Percentiles rank a stretch among this genome's conserved stretches.
Conservation (phyloP, 2,797 vertebrate species). For the Bradypodion ventrale region DNA sequence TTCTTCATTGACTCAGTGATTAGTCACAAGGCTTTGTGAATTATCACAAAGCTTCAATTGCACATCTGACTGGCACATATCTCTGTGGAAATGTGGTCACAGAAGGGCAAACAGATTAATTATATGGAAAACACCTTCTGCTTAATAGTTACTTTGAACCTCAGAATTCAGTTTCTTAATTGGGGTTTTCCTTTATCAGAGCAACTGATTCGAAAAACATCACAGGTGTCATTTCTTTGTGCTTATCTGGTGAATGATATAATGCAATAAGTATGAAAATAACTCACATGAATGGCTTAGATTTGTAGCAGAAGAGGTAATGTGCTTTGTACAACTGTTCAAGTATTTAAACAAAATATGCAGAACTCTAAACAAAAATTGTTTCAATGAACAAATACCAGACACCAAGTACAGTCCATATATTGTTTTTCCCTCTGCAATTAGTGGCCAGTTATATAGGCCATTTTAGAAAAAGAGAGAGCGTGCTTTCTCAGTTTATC, state of each 20-base stretch:
- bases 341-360: conserved; percentile 44
- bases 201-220: conserved; percentile 50
- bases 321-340: conserved; percentile 50
- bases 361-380: conserved; percentile 48
- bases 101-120: too few relatives aligned
- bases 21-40: too few relatives aligned
- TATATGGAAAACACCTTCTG: too few relatives aligned
- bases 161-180: neutral
- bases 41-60: too few relatives aligned
- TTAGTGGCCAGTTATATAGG: conserved; percentile 65
- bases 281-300: conserved; percentile 54
- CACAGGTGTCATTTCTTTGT: conserved; percentile 25
- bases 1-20: too few relatives aligned
- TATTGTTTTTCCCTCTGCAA: conserved; percentile 56
- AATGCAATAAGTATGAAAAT: conserved; percentile 45
- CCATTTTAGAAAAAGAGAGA: conserved; percentile 53
- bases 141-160: too few relatives aligned
- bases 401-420: conserved; percentile 55
- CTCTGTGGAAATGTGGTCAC: too few relatives aligned
- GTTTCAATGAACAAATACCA: conserved; percentile 63
- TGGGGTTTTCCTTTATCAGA: neutral
- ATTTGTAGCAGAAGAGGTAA: conserved; percentile 38
- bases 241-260: conserved; percentile 44
- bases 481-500: conserved; percentile 45
- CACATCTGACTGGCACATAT: too few relatives aligned